phyloP scores from a whole-genome alignment of 1,140 invertebrate genomes.

The Hetaerina americana region DNA sequence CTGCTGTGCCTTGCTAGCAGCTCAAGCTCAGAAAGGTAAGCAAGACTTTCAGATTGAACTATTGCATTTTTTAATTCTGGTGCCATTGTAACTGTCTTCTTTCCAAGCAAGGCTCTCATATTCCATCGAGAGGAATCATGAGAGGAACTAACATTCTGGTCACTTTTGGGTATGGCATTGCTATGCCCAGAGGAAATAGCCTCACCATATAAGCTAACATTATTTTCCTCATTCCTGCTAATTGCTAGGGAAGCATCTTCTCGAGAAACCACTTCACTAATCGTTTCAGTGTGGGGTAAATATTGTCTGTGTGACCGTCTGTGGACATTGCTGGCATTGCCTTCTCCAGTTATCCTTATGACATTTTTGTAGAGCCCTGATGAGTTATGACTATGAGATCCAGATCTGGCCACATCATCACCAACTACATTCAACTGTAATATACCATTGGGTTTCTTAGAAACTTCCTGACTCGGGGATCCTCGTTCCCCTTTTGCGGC shows the following conservation, averaged over 20 bases:
- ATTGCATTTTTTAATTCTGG: constrained; percentile 29
- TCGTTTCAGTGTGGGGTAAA: not conserved
- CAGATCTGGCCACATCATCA: not conserved
- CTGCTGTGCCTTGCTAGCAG: constrained; percentile 30
- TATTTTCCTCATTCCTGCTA: not conserved
- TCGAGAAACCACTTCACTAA: not conserved
- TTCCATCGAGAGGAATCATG: constrained; percentile 20
- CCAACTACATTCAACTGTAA: not conserved
- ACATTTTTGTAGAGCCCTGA: not conserved
- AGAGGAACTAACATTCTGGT: not conserved
- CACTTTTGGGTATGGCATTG: not conserved
- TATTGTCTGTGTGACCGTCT: not conserved
- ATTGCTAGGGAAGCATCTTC: not conserved
- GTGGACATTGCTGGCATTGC: not conserved
- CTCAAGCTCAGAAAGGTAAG: constrained; percentile 30
- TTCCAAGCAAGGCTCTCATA: constrained; percentile 24
- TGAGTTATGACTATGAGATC: not conserved
- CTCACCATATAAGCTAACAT: not conserved
- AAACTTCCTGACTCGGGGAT: not conserved
- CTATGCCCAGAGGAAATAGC: not conserved
- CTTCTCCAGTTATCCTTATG: not conserved
- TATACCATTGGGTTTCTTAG: not conserved
- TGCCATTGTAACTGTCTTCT: constrained; percentile 22
- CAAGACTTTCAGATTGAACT: constrained; percentile 33
- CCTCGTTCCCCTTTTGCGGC: constrained; percentile 12